Base-by-base conservation (phyloP, 2,888 invertebrate species). In the Leucophenga montana region DNA sequence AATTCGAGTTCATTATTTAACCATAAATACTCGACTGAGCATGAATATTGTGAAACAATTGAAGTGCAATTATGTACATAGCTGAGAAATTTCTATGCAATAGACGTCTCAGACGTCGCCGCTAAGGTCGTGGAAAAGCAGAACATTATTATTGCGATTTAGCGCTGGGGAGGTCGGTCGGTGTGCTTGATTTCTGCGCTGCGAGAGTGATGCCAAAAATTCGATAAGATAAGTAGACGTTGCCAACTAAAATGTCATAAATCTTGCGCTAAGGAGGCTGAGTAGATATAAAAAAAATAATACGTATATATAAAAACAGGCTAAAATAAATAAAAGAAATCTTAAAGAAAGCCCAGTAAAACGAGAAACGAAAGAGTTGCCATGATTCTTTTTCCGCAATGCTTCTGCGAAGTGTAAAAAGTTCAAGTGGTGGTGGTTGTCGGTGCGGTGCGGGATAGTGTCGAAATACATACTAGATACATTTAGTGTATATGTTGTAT, bases 161-260 rank as follows among this genome's bases (percentile, higher is more conserved):
- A 20, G 39, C 39, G 39, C 18, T n/a, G 44, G 8, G 8, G 39
- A 39, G 39, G 39, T 16, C 33, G 20, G 46, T 64, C 22, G 62
- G 48, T 64, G 62, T 22, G 39, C 46, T 64, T 64, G 22, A 20
- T 64, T 46, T 20, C 11, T 13, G 46, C 33, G 22, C 48, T 22
- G 20, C 27, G 71, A 73, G 71, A 72, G 77, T 82, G 87, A 86
- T 88, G 89, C 88, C 88, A 89, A 87, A 85, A 80, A 78, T 85
- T 84, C 85, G 88, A 88, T 88, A 88, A 88, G 88, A 88, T 87
- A 87, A 86, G 86, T 85, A 83, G 85, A 85, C 85, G 87, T 80
- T 88, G 88, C 88, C 88, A 89, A 88, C 85, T 84, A 82, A 84
- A 87, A 79, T 82, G 78, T 83, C 86, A 88, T 88, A 88, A 88